These are phyloP conservation scores for Clarias magur DNA, from an alignment of 2,113 vertebrate species.

Conservation along the genomic window DNA sequence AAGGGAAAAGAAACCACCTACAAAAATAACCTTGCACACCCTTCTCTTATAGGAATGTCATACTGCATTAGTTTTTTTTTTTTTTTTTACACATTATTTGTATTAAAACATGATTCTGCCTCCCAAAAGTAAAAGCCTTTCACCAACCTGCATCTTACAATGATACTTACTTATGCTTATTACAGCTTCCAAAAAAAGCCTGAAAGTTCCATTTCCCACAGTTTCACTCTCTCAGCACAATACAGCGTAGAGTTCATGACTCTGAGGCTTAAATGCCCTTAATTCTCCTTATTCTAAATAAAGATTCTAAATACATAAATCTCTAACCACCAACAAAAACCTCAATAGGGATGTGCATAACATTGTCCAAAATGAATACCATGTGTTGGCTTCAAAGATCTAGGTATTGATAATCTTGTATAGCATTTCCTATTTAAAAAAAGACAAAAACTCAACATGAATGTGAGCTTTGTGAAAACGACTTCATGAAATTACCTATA, in stretches of 20 bases:
- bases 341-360: conserved; percentile 23
- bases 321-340: not conserved
- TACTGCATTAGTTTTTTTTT: not conserved
- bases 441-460: not conserved
- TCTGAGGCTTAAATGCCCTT: not conserved
- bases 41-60: not conserved
- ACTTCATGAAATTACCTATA: not conserved
- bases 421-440: not conserved
- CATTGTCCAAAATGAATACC: conserved; percentile 24
- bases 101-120: not conserved
- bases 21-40: not conserved
- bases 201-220: not conserved
- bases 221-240: not conserved
- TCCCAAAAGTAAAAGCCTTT: not conserved
- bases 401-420: not conserved
- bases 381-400: not conserved
- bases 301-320: not conserved
- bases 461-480: not conserved
- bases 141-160: not conserved
- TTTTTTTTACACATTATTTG: not conserved
- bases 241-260: not conserved
- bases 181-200: not conserved
- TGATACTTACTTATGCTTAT: not conserved
- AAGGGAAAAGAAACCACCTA: not conserved
- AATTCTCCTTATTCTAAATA: not conserved